Evolutionary conservation across 2,888 invertebrate genomes (phyloP).

Genomic region (Steinernema scapterisci): DNA sequence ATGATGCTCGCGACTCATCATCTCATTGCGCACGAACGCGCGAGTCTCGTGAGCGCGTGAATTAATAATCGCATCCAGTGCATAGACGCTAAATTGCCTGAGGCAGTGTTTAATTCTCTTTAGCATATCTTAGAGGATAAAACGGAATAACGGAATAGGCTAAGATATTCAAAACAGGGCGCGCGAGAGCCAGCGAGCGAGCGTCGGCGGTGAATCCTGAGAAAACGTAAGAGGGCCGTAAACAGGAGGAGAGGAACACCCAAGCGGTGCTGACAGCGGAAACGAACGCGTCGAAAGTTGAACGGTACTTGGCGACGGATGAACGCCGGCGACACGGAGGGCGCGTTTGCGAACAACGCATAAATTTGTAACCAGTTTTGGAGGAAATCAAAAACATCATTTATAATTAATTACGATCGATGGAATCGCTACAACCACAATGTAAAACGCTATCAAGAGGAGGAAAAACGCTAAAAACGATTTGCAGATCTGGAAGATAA

Average conservation of each 20-base stretch:
- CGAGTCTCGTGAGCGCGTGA: conserved; percentile 3
- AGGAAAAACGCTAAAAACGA: not conserved
- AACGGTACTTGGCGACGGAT: conserved; percentile 22
- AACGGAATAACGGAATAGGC: conserved; percentile 21
- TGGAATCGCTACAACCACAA: conserved; percentile 7
- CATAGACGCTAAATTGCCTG: conserved; percentile 22
- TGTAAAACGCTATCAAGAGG: not conserved
- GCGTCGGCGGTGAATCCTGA: too few species aligned
- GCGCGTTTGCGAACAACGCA: conserved; percentile 29
- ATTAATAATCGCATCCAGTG: conserved; percentile 30
- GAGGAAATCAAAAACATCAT: conserved; percentile 30
- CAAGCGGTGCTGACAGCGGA: not conserved
- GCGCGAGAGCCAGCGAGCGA: too few species aligned
- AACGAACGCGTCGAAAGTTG: not conserved
- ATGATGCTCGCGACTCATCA: conserved; percentile 25
- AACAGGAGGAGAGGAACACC: not conserved
- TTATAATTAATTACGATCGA: conserved; percentile 28
- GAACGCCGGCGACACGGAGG: not conserved
- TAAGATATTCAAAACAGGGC: not conserved
- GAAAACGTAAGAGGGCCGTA: not conserved
- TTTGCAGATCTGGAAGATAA: too few species aligned
- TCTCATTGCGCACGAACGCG: conserved; percentile 3
- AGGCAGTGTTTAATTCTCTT: conserved; percentile 22
- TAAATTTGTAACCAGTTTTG: conserved; percentile 33
- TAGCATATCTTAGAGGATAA: conserved; percentile 27